Base-by-base conservation (phyloP, 2,113 vertebrate species). In the Naja naja region DNA sequence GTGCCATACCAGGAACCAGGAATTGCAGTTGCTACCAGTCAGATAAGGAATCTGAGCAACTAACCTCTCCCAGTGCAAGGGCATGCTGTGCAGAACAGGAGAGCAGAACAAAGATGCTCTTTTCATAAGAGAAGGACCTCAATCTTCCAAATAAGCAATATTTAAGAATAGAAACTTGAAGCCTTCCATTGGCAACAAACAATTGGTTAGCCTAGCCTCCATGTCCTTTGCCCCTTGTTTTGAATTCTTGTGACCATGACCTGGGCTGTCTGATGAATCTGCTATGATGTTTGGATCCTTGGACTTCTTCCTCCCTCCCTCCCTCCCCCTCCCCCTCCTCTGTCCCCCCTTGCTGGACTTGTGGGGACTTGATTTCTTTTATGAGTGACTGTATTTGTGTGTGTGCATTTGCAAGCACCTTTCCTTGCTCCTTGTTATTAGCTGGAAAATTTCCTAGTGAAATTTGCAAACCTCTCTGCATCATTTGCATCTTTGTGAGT, bases 301-400 rank as follows among this genome's bases (percentile, higher is more conserved):
- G 25, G 56, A 60, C 56, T 12, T 64, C 6, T 7, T 2, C 6
- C 55, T 23, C 22, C 6, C 54, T 55, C 23, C 23, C 22, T 3
- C 6, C 1, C 18, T 20, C 54, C 0, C 56, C 0, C 16, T 0
- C 55, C 3, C 56, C 0, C 0, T 25, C 23, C 56, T 27, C 25
- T 11, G 8, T 60, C 56, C 10, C 25, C 27, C 25, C 20, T 56
- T 60, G 9, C 27, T 64, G 60, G 11, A n/a, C 60, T 64, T 64
- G 27, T 30, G 27, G 27, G 60, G 60, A 30, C 60, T 64, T 64
- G 60, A n/a, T 64, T 64, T 64, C 11, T n/a, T 27, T 64, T 64
- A 4, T 64, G 30, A 64, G 11, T n/a, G 30, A n/a, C 1, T n/a
- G 60, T 64, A 30, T 64, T 56, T 56, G 8, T 49, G 47, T 54